Conservation (phyloP, 1,140 invertebrate species). For the Conus betulinus region DNA sequence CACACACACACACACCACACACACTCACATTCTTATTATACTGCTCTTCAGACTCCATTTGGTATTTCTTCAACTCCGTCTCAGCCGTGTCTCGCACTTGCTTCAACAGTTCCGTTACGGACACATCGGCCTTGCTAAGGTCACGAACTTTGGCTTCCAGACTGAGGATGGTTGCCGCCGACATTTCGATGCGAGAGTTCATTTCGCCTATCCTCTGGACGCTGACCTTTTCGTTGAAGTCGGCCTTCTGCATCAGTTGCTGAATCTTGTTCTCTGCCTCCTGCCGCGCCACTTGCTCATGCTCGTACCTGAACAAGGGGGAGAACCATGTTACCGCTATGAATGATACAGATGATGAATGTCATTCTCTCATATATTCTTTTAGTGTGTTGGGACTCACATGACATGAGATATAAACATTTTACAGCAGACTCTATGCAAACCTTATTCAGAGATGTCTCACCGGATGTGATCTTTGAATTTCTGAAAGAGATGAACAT, state of each 20-base stretch:
- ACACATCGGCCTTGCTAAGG: slow-evolving; percentile 51
- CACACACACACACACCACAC: slow-evolving; percentile 50
- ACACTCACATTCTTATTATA: slow-evolving; percentile 64
- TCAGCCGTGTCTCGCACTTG: slow-evolving; percentile 62
- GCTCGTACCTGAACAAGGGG: slow-evolving; percentile 57
- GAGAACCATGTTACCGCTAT: too few relatives aligned
- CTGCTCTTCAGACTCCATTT: slow-evolving; percentile 60
- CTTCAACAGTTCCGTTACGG: slow-evolving; percentile 55
- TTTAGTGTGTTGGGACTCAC: too few relatives aligned
- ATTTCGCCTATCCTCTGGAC: slow-evolving; percentile 53
- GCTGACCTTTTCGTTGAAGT: slow-evolving; percentile 61
- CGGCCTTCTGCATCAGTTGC: slow-evolving; percentile 56
- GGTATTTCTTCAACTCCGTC: slow-evolving; percentile 59
- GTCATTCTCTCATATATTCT: too few relatives aligned
- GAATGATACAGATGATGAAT: too few relatives aligned
- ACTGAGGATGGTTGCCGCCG: slow-evolving; percentile 60
- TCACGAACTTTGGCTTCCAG: slow-evolving; percentile 61
- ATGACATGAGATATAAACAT: too few relatives aligned
- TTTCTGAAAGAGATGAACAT: too few relatives aligned
- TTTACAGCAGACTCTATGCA: too few relatives aligned
- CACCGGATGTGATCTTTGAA: too few relatives aligned
- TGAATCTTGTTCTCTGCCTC: slow-evolving; percentile 58
- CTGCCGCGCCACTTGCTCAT: slow-evolving; percentile 57
- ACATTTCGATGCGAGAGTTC: slow-evolving; percentile 52
- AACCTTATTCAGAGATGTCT: too few relatives aligned